Conservation (phyloP, 2,888 invertebrate genomes). For the Branchinecta sandiegonensis region DNA sequence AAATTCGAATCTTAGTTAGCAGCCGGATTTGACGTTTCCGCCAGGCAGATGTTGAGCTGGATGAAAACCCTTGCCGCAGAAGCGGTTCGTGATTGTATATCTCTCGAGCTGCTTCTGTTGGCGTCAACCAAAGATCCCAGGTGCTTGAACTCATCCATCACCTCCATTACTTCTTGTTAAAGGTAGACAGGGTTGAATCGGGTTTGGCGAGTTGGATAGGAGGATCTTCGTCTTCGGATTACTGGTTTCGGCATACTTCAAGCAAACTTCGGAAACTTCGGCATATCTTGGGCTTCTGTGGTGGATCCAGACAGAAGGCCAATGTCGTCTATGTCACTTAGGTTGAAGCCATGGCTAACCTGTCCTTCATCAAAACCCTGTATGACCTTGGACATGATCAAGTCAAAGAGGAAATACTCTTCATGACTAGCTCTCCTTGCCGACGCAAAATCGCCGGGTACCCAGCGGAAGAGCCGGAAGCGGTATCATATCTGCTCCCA, state of each 20-base stretch:
- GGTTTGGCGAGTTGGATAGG: not conserved
- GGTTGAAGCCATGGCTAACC: not conserved
- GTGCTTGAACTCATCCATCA: constrained; percentile 7
- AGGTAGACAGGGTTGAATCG: not conserved
- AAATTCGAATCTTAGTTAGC: not conserved
- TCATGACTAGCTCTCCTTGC: no score
- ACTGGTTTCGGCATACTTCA: no score
- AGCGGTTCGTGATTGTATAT: not conserved
- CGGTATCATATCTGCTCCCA: no score
- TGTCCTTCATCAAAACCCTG: not conserved
- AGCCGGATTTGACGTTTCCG: constrained; percentile 7
- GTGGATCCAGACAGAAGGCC: not conserved
- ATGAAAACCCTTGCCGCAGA: constrained; percentile 4
- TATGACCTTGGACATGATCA: not conserved
- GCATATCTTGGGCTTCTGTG: constrained; percentile 3
- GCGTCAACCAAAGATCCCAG: constrained; percentile 8
- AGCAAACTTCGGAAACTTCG: no score
- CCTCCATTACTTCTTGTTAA: not conserved
- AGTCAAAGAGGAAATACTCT: not conserved
- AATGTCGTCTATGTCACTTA: not conserved
- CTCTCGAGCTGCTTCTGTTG: constrained; percentile 11
- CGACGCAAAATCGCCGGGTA: no score
- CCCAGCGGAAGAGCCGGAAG: no score
- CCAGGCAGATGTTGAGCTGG: constrained; percentile 2
- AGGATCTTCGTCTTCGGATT: constrained; percentile 3